A percentile compares a stretch with the other conserved stretches of the same genome.
Conservation (phyloP, 2,888 invertebrate genomes). For the Pachymerium ferrugineum region DNA sequence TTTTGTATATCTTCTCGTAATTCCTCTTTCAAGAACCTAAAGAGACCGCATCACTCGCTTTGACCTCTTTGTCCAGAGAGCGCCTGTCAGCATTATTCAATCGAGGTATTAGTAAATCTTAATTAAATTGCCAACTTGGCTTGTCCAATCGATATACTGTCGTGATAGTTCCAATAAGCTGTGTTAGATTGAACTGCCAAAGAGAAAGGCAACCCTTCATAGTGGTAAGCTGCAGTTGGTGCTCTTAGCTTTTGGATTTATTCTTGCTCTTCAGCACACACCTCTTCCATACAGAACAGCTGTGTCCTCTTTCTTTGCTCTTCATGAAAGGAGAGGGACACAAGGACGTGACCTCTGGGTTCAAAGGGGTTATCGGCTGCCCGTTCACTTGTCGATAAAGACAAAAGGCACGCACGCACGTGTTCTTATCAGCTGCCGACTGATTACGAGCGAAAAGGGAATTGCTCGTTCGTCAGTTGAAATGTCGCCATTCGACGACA, state of each 20-base stretch:
- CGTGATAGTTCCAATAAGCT: background rate
- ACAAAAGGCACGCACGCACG: conserved; percentile 25
- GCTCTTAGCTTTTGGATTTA: background rate
- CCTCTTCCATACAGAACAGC: background rate
- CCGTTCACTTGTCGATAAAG: conserved; percentile 24
- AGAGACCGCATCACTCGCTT: background rate
- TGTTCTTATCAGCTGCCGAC: conserved; percentile 27
- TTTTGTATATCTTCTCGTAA: background rate
- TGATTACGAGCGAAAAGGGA: conserved; percentile 27
- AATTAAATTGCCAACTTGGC: background rate
- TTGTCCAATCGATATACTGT: background rate
- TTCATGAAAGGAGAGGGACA: conserved; percentile 22
- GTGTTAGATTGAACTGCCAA: background rate
- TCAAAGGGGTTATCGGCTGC: conserved; percentile 22
- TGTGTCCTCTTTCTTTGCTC: conserved; percentile 14
- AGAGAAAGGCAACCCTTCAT: no score
- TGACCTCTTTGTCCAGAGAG: background rate
- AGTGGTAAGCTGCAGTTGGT: background rate
- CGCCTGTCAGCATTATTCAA: conserved; percentile 8
- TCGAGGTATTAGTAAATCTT: conserved; percentile 17
- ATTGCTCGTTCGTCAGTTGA: conserved; percentile 27
- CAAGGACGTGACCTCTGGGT: conserved; percentile 17
- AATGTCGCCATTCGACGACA: conserved; percentile 23
- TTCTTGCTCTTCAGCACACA: background rate
- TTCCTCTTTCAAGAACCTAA: background rate